phyloP scores from a whole-genome alignment of 2,797 vertebrate genomes.

The Geotrypetes seraphini region DNA sequence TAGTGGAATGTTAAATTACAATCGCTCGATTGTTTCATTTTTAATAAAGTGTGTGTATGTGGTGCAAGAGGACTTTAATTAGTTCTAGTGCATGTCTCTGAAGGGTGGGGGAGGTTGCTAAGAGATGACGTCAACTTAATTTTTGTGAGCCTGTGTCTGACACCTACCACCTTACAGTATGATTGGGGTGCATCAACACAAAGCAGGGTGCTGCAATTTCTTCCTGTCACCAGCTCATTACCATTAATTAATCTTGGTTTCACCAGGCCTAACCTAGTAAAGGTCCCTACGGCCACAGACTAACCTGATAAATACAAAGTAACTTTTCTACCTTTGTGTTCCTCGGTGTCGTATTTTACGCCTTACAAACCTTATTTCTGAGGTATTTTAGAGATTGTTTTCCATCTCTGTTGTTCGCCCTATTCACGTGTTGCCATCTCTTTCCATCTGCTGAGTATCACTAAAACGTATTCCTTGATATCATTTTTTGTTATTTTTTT shows the following conservation, averaged over 20 bases:
- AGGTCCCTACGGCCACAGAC: too few species aligned
- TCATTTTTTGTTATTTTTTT: too few species aligned
- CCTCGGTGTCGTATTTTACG: too few species aligned
- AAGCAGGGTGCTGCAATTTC: slow-evolving; percentile 20
- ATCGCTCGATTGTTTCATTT: slow-evolving; percentile 12
- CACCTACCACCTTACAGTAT: slow-evolving; percentile 26
- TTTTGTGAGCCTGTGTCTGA: neutral
- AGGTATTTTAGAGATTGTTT: too few species aligned
- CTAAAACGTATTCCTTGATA: too few species aligned
- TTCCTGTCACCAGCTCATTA: slow-evolving; percentile 18
- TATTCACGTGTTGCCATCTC: too few species aligned
- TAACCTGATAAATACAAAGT: too few species aligned
- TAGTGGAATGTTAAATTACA: slow-evolving; percentile 9
- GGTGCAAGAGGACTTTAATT: slow-evolving; percentile 21
- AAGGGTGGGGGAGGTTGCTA: slow-evolving; percentile 10
- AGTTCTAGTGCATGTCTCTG: slow-evolving; percentile 15
- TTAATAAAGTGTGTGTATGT: slow-evolving; percentile 21
- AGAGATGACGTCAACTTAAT: slow-evolving; percentile 9
- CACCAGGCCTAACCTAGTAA: too few species aligned
- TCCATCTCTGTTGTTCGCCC: too few species aligned
- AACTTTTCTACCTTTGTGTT: too few species aligned
- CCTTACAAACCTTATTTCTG: too few species aligned
- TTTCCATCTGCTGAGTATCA: too few species aligned
- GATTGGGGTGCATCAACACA: slow-evolving; percentile 1
- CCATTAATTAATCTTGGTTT: slow-evolving; percentile 21